phyloP scores from a whole-genome alignment of 2,797 vertebrate genomes.

The Apodemus agrarius region DNA sequence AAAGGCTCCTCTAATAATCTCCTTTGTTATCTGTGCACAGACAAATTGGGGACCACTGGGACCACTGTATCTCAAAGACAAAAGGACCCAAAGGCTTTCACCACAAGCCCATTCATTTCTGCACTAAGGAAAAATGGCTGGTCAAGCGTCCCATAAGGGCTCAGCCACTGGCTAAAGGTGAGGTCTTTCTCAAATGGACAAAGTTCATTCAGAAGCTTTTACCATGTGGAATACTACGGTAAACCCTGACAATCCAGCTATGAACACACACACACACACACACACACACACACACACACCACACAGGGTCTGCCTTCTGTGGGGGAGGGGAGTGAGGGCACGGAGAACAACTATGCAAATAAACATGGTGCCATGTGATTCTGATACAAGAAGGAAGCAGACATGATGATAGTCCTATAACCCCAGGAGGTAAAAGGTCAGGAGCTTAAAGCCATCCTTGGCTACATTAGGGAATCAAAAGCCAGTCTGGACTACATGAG shows the following conservation, averaged over 20 bases:
- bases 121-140: not conserved
- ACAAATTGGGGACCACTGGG: not conserved
- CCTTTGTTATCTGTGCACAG: not conserved
- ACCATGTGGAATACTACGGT: not conserved
- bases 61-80: not conserved
- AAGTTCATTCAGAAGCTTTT: not conserved
- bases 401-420: not conserved
- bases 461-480: not conserved
- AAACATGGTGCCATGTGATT: not conserved
- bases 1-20: not conserved
- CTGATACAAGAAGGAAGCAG: not conserved
- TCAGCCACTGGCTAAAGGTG: not conserved
- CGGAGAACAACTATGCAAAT: not conserved
- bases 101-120: not conserved
- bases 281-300: no score
- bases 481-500: not conserved
- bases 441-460: not conserved
- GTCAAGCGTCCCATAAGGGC: not conserved
- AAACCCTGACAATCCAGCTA: not conserved
- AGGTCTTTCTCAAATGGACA: not conserved
- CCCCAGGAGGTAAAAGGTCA: not conserved
- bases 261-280: not conserved
- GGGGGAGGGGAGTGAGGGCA: not conserved
- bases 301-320: not conserved
- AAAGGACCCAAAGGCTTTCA: slow-evolving; percentile 28